Evolutionary conservation across 2,113 vertebrate genomes (phyloP).

Genomic region (Gambusia holbrooki): DNA sequence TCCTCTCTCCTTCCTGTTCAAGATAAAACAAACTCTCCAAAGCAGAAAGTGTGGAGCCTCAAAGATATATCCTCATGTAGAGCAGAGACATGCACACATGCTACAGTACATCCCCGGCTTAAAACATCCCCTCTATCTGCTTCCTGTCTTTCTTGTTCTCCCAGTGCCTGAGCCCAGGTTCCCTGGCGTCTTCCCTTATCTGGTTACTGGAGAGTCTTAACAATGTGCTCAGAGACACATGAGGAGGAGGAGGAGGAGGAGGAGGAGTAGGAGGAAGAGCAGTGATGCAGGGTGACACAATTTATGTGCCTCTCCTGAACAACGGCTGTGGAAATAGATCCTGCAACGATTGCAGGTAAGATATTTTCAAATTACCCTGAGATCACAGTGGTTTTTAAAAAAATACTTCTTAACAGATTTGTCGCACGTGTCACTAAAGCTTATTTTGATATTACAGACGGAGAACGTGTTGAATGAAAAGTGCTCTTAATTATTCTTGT

Average conservation of each 20-base stretch:
- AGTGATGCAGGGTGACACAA: constrained; percentile 45
- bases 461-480: no score
- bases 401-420: no score
- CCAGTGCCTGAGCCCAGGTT: constrained; percentile 37
- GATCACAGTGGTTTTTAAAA: background rate
- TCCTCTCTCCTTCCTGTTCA: constrained; percentile 18
- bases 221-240: constrained; percentile 55
- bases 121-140: constrained; percentile 8
- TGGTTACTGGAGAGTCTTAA: constrained; percentile 65
- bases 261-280: constrained; percentile 35
- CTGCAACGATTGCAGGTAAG: background rate
- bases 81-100: background rate
- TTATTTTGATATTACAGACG: no score
- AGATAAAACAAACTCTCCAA: constrained; percentile 41
- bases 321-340: constrained; percentile 35
- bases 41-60: constrained; percentile 37
- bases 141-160: constrained; percentile 16
- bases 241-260: constrained; percentile 41
- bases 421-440: no score
- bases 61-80: constrained; percentile 16
- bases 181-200: constrained; percentile 55
- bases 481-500: no score
- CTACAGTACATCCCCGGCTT: constrained; percentile 8
- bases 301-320: constrained; percentile 59
- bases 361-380: background rate